Base-by-base conservation (phyloP, 2,888 invertebrate genomes). In the Drosophila vallismaia region DNA sequence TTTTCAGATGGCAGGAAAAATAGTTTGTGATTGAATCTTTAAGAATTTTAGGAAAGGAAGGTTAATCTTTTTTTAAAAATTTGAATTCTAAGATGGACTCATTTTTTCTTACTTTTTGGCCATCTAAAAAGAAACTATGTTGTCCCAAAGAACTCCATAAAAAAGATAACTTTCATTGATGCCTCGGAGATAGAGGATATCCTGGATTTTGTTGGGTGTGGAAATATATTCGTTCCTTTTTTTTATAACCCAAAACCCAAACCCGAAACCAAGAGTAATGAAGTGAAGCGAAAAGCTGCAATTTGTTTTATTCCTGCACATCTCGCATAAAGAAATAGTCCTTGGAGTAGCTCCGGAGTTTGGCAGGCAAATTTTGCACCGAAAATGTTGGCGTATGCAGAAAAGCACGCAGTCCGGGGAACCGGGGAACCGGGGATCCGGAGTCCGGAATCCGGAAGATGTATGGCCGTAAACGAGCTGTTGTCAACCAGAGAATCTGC, bases 241-340 rank as follows among this genome's bases (percentile, higher is more conserved):
- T 42, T 42, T 9, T 8, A 33, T 10, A 19, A 1, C 44, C 14
- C 29, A 29, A 31, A 24, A 19, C 7, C 60, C 10, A 24, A 19
- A 9, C 60, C 10, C 10, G 40, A 49, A 19, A 19, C 49, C 14
- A 10, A 19, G 26, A 51, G 64, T 50, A 64, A 63, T 36, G 63
- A 64, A 51, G 50, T 33, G 66, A 29, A 48, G 42, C 36, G 58
- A 51, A 56, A 46, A 44, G 52, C 60, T 69, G 45, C 62, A 73
- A 72, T 76, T 76, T 59, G 55, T 76, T 76, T 79, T 69, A 79
- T 73, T 76, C 69, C 53, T 53, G 60, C 58, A 52, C 33, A 53
- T 19, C 19, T 19, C 19, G 19, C 50, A 51, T 36, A n/a, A 6
- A 2, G 5, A n/a, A 10, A 28, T 28, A 28, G 28, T 28, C 28